A percentile compares a stretch with the other conserved stretches of the same genome.
Evolutionary conservation across 2,113 vertebrate species (phyloP).

Genomic region (Notothenia coriiceps): DNA sequence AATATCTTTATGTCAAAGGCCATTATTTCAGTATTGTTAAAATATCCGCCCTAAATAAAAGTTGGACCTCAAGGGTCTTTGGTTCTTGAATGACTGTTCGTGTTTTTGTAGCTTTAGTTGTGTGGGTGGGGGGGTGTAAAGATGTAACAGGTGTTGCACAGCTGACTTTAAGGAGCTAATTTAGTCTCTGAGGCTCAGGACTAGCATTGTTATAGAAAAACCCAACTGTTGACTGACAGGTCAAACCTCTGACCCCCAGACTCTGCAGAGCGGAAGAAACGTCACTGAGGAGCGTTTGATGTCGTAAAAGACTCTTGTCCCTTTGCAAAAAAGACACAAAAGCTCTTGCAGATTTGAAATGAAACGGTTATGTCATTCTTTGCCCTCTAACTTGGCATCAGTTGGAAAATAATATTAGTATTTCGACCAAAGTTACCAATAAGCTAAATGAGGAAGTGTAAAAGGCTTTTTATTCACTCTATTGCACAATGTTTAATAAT

Average conservation of each 20-base stretch:
- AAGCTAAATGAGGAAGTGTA: neutral
- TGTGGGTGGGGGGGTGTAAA: neutral
- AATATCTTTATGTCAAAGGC: too few species aligned
- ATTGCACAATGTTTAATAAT: too few species aligned
- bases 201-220: conserved; percentile 9
- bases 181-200: conserved; percentile 40
- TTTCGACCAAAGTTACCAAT: neutral
- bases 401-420: neutral
- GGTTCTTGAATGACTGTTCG: too few species aligned
- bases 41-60: too few species aligned
- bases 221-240: conserved; percentile 32
- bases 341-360: neutral
- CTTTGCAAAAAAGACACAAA: neutral
- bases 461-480: too few species aligned
- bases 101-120: neutral
- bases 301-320: neutral
- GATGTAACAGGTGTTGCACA: conserved; percentile 63
- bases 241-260: neutral
- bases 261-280: neutral
- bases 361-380: neutral
- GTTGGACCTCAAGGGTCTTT: neutral
- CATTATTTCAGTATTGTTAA: too few species aligned
- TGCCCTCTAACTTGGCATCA: neutral
- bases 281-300: neutral
- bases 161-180: conserved; percentile 59